Conservation (phyloP, 2,113 vertebrate species). For the Tetrao urogallus region DNA sequence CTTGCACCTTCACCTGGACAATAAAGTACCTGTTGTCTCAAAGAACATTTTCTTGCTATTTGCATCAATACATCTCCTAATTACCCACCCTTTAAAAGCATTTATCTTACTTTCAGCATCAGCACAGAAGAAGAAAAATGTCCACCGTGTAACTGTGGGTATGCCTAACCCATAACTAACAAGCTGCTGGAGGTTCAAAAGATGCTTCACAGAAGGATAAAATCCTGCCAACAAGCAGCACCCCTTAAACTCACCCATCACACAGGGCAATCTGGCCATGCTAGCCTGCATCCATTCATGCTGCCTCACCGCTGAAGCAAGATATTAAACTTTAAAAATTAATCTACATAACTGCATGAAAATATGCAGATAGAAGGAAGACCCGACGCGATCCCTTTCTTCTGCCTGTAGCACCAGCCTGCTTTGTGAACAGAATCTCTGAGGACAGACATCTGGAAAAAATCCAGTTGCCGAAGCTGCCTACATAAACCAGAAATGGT, state of each 20-base stretch:
- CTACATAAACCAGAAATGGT: neutral
- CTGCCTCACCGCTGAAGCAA: neutral
- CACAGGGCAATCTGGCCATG: neutral
- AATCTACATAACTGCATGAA: neutral
- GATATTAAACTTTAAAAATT: neutral
- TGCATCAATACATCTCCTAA: neutral
- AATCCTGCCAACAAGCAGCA: neutral
- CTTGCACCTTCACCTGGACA: rapidly evolving
- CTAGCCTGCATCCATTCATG: neutral
- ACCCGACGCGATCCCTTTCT: neutral
- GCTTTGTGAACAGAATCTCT: neutral
- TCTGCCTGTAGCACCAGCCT: neutral
- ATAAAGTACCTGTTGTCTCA: rapidly evolving
- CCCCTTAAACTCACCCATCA: neutral
- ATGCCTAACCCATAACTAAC: rapidly evolving
- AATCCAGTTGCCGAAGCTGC: neutral
- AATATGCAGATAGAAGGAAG: neutral
- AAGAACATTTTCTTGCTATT: neutral
- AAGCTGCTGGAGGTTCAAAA: neutral
- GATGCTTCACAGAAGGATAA: neutral
- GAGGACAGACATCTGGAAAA: neutral
- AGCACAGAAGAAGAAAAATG: neutral
- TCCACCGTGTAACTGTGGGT: neutral
- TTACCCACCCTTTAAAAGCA: neutral
- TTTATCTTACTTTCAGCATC: neutral